Evolutionary conservation across 2,888 invertebrate genomes (phyloP), one percentile per base, ranked within the genome.

Genomic region (Meghimatium bilineatum): DNA sequence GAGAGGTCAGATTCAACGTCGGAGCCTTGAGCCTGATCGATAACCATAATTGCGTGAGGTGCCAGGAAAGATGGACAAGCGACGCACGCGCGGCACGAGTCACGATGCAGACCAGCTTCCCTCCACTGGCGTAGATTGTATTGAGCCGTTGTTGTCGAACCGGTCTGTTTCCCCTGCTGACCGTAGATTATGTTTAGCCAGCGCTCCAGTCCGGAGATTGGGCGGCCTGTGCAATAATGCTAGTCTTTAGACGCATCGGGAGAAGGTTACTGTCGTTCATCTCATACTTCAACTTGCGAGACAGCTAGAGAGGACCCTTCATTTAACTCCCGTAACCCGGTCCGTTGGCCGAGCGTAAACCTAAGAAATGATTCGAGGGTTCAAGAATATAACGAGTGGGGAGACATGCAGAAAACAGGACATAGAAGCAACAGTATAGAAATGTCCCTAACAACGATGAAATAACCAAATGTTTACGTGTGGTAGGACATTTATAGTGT

Each of bases 111-210:
- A 52, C 32, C 49, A 74, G 74, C 44, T 36, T 56, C 81, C 74
- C 29, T 52, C 63, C 63, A 66, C 49, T 29, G 82, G 67, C 52
- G 0, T 29, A 75, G 82, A 76, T 67, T 82, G 82, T 67, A 52
- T 34, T 36, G 34, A 63, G 49, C 63, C 66, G 76, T 20, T 26
- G 38, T 44, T 12, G 29, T 29, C 66, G 81, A 32, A 38, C 63
- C 81, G 81, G 74, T 69, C 69, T 67, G 80, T 38, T 75, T 74
- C 81, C 81, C 74, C 32, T 63, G 32, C 26, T 34, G 75, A 36
- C 71, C 32, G 63, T 66, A 75, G 82, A 75, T 81, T 74, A 67
- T 75, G 82, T 75, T 82, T 82, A 75, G 75, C 75, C 75, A 74
- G 60, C 23, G 63, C 75, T 60, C 63, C 75, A 56, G 49, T 38